Percentiles rank a stretch among this genome's conserved stretches.
These are phyloP conservation scores for Dryobota labecula DNA, from an alignment of 2,888 invertebrate species.

Conservation along the genomic window DNA sequence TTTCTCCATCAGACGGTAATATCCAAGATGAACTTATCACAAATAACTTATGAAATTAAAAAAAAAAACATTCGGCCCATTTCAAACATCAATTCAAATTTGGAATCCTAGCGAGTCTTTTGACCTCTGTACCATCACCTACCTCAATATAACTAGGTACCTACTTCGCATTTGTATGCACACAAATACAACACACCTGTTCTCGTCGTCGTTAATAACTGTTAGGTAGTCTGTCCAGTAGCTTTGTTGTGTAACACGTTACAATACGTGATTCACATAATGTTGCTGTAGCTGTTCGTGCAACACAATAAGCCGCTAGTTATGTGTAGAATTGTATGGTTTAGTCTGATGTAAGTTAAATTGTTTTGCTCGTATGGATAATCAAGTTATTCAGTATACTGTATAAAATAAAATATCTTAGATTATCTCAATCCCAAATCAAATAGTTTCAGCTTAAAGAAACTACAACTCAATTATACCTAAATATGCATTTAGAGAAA, in stretches of 20 bases:
- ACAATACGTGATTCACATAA: slow-evolving; percentile 57
- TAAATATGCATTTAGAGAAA: too few relatives aligned
- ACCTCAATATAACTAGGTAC: neutral
- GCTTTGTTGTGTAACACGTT: slow-evolving; percentile 42
- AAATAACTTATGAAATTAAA: neutral
- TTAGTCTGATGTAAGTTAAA: neutral
- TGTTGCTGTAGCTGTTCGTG: slow-evolving; percentile 20
- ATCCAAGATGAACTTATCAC: neutral
- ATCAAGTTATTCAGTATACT: neutral
- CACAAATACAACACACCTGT: slow-evolving; percentile 28
- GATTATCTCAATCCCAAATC: too few relatives aligned
- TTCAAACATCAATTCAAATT: neutral
- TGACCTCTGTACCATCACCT: neutral
- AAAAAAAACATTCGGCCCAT: neutral
- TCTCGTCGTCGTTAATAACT: slow-evolving; percentile 53
- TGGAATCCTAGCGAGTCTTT: too few relatives aligned
- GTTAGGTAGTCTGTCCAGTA: slow-evolving; percentile 43
- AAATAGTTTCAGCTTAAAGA: too few relatives aligned
- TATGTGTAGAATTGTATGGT: slow-evolving; percentile 1
- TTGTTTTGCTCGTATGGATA: neutral
- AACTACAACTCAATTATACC: too few relatives aligned
- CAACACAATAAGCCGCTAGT: slow-evolving; percentile 24
- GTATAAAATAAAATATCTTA: too few relatives aligned
- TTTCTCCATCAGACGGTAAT: neutral
- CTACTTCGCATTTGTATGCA: slow-evolving; percentile 41